phyloP scores from a whole-genome alignment of 1,140 invertebrate species.

The Eurosta solidaginis region DNA sequence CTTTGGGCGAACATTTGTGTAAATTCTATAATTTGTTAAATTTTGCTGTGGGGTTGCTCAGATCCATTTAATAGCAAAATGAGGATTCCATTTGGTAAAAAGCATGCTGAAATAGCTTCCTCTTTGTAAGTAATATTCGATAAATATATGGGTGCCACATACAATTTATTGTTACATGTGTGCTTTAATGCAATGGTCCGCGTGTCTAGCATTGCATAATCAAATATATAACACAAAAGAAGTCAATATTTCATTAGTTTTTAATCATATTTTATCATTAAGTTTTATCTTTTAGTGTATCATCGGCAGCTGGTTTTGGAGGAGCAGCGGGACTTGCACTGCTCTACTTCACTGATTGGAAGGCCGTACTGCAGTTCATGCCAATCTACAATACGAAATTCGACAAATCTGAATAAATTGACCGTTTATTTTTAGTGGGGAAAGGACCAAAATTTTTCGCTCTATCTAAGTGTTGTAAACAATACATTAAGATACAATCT shows the following conservation, averaged over 20 bases:
- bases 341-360: slow-evolving; percentile 80
- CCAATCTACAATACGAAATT: slow-evolving; percentile 79
- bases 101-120: slow-evolving; percentile 56
- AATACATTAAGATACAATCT: not conserved
- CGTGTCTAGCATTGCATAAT: slow-evolving; percentile 34
- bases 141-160: not conserved
- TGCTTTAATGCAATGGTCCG: too few species aligned
- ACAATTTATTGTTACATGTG: not conserved
- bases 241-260: not conserved
- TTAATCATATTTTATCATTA: not conserved
- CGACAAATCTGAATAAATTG: slow-evolving; percentile 60
- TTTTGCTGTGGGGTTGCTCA: not conserved
- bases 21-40: not conserved
- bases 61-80: slow-evolving; percentile 35
- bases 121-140: slow-evolving; percentile 62
- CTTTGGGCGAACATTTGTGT: not conserved
- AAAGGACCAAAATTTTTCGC: not conserved
- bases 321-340: slow-evolving; percentile 63
- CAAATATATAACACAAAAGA: not conserved
- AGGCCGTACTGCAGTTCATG: slow-evolving; percentile 69
- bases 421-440: not conserved
- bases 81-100: slow-evolving; percentile 56
- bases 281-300: slow-evolving; percentile 62
- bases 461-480: not conserved
- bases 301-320: slow-evolving; percentile 68